Conservation (phyloP, 37 sponge, comb jelly and placozoan species). For the Spongilla lacustris region DNA sequence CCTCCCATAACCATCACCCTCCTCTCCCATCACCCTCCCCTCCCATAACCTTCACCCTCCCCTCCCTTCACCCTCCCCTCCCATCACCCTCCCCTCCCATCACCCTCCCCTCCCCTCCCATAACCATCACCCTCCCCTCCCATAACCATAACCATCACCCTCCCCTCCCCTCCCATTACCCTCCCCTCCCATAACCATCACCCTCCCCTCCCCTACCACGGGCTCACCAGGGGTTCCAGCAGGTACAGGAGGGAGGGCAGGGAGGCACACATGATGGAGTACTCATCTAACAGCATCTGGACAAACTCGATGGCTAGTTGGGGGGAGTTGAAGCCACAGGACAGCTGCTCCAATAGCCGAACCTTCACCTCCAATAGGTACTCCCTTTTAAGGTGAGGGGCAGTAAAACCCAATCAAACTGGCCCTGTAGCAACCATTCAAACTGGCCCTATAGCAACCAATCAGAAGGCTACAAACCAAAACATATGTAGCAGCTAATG, state of each 20-base stretch:
- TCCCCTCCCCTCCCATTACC: not conserved
- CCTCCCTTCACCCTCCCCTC: too few relatives aligned
- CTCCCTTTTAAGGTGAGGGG: conserved; percentile 42
- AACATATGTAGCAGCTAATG: too few relatives aligned
- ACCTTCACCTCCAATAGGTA: conserved; percentile 87
- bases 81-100: too few relatives aligned
- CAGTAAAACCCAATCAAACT: too few relatives aligned
- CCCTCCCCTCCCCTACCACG: not conserved
- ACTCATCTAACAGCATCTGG: conserved; percentile 83
- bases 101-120: too few relatives aligned
- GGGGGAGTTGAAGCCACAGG: conserved; percentile 79
- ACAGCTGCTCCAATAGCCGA: conserved; percentile 83
- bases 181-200: not conserved
- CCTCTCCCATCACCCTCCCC: too few relatives aligned
- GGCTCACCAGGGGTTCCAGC: conserved; percentile 71
- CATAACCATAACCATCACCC: not conserved
- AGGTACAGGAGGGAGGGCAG: conserved; percentile 72
- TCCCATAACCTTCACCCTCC: too few relatives aligned
- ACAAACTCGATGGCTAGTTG: conserved; percentile 87
- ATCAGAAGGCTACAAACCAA: too few relatives aligned
- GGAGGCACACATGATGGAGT: conserved; percentile 56
- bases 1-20: too few relatives aligned
- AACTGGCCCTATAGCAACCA: too few relatives aligned
- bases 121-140: too few relatives aligned
- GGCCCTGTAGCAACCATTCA: too few relatives aligned